Conservation (phyloP, 2,888 invertebrate species). For the Endomychus coccineus region DNA sequence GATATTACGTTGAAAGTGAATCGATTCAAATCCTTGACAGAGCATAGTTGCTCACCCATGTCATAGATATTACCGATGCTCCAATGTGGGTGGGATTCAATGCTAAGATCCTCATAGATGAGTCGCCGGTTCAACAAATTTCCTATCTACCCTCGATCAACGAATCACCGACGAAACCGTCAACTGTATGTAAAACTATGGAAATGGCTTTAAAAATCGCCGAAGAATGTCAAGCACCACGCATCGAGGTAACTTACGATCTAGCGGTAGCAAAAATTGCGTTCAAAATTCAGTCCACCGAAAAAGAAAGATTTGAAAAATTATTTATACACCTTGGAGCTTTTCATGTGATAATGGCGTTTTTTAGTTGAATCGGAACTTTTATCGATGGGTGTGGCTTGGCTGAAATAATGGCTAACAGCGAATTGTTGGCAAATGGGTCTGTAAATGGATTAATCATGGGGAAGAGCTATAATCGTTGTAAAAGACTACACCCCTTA, state of each 20-base stretch:
- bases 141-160: constrained; percentile 31
- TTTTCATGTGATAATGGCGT: constrained; percentile 30
- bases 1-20: too few relatives aligned
- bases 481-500: constrained; percentile 21
- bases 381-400: constrained; percentile 9
- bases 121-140: constrained; percentile 22
- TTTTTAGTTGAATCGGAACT: constrained; percentile 21
- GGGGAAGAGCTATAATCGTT: constrained; percentile 24
- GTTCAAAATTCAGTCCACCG: constrained; percentile 26
- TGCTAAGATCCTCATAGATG: constrained; percentile 21
- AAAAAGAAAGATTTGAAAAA: constrained; percentile 27
- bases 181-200: constrained; percentile 28
- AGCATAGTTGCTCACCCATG: too few relatives aligned
- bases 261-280: constrained; percentile 29
- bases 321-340: constrained; percentile 33
- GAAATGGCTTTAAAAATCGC: constrained; percentile 22
- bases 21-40: too few relatives aligned
- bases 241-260: constrained; percentile 30
- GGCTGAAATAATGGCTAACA: neutral
- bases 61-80: constrained; percentile 22
- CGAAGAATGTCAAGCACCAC: constrained; percentile 20
- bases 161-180: constrained; percentile 27
- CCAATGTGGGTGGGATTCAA: constrained; percentile 36
- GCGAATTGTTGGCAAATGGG: constrained; percentile 19
- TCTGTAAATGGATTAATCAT: constrained; percentile 23